phyloP scores from a whole-genome alignment of 2,113 vertebrate genomes.

The Numida meleagris region DNA sequence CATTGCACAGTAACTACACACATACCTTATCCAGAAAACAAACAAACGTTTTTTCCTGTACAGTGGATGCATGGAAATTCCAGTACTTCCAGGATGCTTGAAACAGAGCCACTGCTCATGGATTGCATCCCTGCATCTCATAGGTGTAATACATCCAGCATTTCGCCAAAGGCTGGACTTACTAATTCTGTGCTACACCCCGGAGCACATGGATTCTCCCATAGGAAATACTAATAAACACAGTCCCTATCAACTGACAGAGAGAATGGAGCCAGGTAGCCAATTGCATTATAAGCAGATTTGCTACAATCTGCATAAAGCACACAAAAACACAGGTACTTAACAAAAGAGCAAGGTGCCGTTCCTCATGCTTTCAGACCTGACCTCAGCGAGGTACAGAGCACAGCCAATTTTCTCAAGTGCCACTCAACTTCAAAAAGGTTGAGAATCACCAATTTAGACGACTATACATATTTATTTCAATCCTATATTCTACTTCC shows the following conservation, averaged over 20 bases:
- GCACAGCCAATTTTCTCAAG: constrained; percentile 64
- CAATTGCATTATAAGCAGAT: constrained; percentile 37
- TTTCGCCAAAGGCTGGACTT: background rate
- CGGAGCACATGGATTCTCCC: background rate
- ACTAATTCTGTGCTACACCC: background rate
- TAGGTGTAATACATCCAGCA: background rate
- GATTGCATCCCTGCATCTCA: background rate
- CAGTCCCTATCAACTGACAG: background rate
- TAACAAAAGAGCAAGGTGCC: constrained; percentile 45
- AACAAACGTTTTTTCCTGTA: background rate
- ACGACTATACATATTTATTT: constrained; percentile 65
- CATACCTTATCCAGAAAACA: background rate
- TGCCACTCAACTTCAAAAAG: constrained; percentile 61
- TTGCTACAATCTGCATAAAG: constrained; percentile 46
- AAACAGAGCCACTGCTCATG: background rate
- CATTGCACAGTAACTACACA: background rate
- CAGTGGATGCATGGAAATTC: background rate
- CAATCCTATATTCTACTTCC: background rate
- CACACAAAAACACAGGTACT: constrained; percentile 36
- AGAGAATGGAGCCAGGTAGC: background rate
- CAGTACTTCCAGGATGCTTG: background rate
- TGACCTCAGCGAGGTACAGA: constrained; percentile 51
- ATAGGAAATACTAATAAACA: background rate
- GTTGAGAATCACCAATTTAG: constrained; percentile 68
- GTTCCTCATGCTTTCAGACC: background rate